Evolutionary conservation across 92 coral and sea anemone genomes (phyloP).

Genomic region (Bergia puertoricense): DNA sequence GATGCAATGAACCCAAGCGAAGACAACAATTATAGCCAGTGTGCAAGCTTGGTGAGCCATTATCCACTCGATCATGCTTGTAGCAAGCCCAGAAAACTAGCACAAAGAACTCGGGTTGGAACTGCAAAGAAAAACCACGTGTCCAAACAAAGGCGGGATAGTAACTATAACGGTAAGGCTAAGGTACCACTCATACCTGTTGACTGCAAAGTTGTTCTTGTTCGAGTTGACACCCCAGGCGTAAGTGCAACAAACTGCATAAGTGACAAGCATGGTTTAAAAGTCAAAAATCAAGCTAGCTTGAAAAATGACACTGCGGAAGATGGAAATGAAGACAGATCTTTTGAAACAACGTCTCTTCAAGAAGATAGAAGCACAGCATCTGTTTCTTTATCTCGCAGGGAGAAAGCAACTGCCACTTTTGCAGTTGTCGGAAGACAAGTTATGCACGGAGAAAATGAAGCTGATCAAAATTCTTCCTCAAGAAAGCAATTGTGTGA

Average conservation of each 20-base stretch:
- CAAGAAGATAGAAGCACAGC: background rate
- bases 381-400: background rate
- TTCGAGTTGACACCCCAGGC: background rate
- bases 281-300: background rate
- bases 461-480: background rate
- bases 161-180: too few relatives aligned
- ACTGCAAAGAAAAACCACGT: background rate
- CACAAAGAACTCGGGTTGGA: background rate
- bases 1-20: background rate
- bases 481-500: background rate
- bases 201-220: background rate
- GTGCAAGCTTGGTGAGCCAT: background rate
- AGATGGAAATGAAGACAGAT: background rate
- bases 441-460: background rate
- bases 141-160: too few relatives aligned
- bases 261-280: background rate
- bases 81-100: background rate
- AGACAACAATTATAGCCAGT: background rate
- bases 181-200: too few relatives aligned
- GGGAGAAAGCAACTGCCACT: background rate
- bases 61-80: background rate
- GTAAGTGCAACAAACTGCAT: background rate
- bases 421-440: background rate
- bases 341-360: background rate
- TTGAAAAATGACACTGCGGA: background rate